A percentile compares a stretch with the other conserved stretches of the same genome.
Evolutionary conservation across 2,113 vertebrate species (phyloP).

Genomic region (Pangasianodon hypophthalmus): DNA sequence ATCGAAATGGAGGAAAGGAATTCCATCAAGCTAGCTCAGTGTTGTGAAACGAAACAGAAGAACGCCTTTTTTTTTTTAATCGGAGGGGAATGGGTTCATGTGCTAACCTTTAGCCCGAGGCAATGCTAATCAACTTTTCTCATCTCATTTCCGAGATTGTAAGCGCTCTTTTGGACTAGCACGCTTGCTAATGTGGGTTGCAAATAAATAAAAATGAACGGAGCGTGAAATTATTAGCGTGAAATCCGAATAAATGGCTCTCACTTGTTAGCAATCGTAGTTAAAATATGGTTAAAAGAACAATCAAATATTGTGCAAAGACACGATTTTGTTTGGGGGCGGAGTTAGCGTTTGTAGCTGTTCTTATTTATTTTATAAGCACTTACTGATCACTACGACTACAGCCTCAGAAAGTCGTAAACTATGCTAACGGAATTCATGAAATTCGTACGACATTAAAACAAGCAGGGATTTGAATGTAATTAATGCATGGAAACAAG

Average conservation of each 20-base stretch:
- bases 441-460: not conserved
- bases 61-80: not conserved
- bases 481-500: not conserved
- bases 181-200: not conserved
- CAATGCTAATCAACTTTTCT: not conserved
- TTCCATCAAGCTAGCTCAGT: slow-evolving; percentile 31
- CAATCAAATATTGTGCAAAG: not conserved
- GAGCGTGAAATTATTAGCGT: not conserved
- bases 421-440: not conserved
- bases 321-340: not conserved
- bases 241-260: not conserved
- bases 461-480: too few species aligned
- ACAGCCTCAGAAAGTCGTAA: not conserved
- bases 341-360: not conserved
- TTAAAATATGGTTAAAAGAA: not conserved
- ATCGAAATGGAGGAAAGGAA: slow-evolving; percentile 16
- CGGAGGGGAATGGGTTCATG: not conserved
- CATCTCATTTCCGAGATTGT: not conserved
- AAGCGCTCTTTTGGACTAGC: not conserved
- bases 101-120: not conserved
- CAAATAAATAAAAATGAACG: not conserved
- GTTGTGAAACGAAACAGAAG: slow-evolving; percentile 18
- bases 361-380: too few species aligned
- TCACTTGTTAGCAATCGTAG: not conserved
- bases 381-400: not conserved